A percentile compares a stretch with the other conserved stretches of the same genome.
Evolutionary conservation across 2,113 vertebrate species (phyloP).

Genomic region (Neolamprologus caudopunctatus): DNA sequence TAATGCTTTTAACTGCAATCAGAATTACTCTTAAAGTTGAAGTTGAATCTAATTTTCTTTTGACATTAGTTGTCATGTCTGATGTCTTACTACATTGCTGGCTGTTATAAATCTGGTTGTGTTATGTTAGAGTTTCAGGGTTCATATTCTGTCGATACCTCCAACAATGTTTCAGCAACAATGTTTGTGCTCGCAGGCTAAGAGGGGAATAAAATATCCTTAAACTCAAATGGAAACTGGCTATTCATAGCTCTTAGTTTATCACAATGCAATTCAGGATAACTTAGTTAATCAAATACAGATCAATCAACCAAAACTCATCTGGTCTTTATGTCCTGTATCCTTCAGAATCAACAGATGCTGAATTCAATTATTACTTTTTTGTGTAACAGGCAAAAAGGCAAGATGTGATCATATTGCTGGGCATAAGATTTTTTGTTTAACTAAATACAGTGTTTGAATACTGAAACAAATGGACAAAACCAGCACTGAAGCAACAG

Average conservation of each 20-base stretch:
- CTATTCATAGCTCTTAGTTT: background rate
- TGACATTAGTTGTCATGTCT: background rate
- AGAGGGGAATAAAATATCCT: slow-evolving; percentile 3
- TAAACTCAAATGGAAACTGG: background rate
- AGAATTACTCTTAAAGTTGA: background rate
- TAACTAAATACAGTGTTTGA: background rate
- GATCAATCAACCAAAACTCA: background rate
- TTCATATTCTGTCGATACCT: background rate
- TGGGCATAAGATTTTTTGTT: background rate
- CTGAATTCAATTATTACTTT: background rate
- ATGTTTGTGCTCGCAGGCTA: background rate
- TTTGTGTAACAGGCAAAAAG: background rate
- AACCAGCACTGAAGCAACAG: background rate
- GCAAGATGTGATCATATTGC: background rate
- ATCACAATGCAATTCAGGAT: background rate
- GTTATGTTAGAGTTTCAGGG: background rate
- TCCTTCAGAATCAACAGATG: background rate
- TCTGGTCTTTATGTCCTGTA: slow-evolving; percentile 14
- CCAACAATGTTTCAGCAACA: background rate
- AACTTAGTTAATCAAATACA: background rate
- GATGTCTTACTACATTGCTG: background rate
- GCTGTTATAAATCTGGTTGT: background rate
- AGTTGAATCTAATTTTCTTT: background rate
- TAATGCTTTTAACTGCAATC: background rate
- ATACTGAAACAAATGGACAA: background rate